Base-by-base conservation (phyloP, 2,888 invertebrate species). In the Omphaloscelis lunosa region DNA sequence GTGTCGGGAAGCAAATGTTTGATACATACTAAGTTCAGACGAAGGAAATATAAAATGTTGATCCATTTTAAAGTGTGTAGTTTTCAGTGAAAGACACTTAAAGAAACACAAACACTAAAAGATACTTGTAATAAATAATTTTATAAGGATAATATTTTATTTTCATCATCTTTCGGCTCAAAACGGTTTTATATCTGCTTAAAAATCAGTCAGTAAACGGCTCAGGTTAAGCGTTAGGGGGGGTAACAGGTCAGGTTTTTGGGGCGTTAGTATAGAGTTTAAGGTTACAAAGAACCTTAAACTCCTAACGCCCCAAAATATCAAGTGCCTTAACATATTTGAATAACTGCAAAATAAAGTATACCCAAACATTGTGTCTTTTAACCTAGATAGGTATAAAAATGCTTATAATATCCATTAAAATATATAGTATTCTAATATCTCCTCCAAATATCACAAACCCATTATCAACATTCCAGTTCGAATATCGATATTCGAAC, bases 1-100 rank as follows among this genome's bases (percentile, higher is more conserved):
- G 8, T 63, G 29, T 79, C 65, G 27, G 56, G 11, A 51, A 29
- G 72, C 62, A 78, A 73, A 72, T 65, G n/a, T 51, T 61, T 17
- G 45, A 6, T 12, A 20, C 23, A 56, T 48, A 11, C 12, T 23
- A 23, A 41, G 58, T 70, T 39, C 15, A 29, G 29, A 51, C 17
- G 11, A 27, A 53, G 29, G 6, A 9, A 56, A 48, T 48, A 27
- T 12, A 12, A 48, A 51, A 29, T 29, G 0, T 23, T 9, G 3
- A 56, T 23, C 23, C 63, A 41, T 65, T 17, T 41, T 9, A 34
- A 20, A 3, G 20, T 29, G 11, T 5, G 7, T 20, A 27, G 20
- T 45, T 20, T 66, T 29, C 20, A 27, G 27, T 66, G 11, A 9
- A 27, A 27, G 11, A 45, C 34, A 34, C 34, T 34, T 34, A 34